These are phyloP conservation scores for Diarsia mendica DNA, from an alignment of 2,888 invertebrate species.

Conservation along the genomic window DNA sequence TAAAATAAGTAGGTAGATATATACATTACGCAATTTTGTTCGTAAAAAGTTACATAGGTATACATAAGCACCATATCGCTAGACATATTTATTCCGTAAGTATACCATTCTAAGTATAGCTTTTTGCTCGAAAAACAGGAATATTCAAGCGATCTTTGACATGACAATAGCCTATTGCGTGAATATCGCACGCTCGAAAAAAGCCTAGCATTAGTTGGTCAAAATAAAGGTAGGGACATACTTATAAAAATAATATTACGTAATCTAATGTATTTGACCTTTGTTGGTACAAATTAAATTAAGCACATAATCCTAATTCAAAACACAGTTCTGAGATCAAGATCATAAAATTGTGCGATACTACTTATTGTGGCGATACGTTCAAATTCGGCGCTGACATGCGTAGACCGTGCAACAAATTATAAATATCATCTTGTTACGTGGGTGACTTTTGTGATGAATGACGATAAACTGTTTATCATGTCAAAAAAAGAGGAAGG, in stretches of 20 bases:
- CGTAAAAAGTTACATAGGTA: constrained; percentile 20
- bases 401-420: not conserved
- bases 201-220: not conserved
- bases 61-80: constrained; percentile 27
- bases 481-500: not conserved
- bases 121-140: not conserved
- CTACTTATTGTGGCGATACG: not conserved
- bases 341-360: not conserved
- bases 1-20: constrained; percentile 24
- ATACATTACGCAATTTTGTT: constrained; percentile 42
- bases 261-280: not conserved
- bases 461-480: not conserved
- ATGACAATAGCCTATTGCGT: not conserved
- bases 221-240: not conserved
- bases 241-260: not conserved
- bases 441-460: not conserved
- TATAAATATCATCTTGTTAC: not conserved
- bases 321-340: not conserved
- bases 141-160: constrained; percentile 6
- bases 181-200: not conserved
- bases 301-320: not conserved
- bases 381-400: not conserved
- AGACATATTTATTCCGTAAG: constrained; percentile 2
- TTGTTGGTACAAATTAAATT: not conserved
- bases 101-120: constrained; percentile 13